These are phyloP conservation scores for Tetragonula carbonaria DNA, from an alignment of 2,888 invertebrate genomes.

Conservation along the genomic window DNA sequence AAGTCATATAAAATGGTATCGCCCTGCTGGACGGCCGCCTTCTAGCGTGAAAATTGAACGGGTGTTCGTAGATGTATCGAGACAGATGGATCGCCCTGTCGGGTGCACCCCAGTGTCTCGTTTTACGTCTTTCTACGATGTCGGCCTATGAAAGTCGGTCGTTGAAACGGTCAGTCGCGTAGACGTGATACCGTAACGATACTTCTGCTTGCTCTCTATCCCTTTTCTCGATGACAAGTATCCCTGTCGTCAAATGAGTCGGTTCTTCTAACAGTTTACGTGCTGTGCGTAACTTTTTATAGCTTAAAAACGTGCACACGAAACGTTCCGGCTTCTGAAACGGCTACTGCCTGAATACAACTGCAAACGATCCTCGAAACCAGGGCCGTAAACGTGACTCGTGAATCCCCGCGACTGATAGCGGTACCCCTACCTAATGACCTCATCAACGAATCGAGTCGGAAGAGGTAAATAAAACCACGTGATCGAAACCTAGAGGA, in stretches of 20 bases:
- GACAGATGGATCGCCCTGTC: constrained; percentile 81
- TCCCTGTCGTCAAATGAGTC: constrained; percentile 24
- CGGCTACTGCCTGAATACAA: constrained; percentile 77
- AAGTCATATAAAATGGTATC: constrained; percentile 98
- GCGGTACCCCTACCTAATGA: constrained; percentile 10
- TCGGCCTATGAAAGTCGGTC: constrained; percentile 44
- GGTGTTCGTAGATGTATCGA: constrained; percentile 71
- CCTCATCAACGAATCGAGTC: not conserved
- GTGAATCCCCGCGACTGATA: constrained; percentile 24
- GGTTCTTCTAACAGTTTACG: constrained; percentile 25
- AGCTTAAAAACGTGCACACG: constrained; percentile 56
- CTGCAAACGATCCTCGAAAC: constrained; percentile 60
- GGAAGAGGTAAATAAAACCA: not conserved
- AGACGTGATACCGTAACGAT: constrained; percentile 45
- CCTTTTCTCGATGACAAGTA: constrained; percentile 31
- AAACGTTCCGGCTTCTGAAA: constrained; percentile 71
- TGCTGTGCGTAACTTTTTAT: constrained; percentile 46
- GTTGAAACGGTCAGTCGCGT: constrained; percentile 38
- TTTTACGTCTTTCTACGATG: constrained; percentile 57
- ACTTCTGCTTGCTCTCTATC: constrained; percentile 14
- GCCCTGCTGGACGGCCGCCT: constrained; percentile 92
- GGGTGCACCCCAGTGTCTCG: constrained; percentile 74
- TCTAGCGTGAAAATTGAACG: constrained; percentile 82
- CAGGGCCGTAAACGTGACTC: constrained; percentile 64
- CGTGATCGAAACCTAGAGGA: not conserved